Conservation (phyloP, 2,113 vertebrate genomes). For the Oreochromis spilurus region DNA sequence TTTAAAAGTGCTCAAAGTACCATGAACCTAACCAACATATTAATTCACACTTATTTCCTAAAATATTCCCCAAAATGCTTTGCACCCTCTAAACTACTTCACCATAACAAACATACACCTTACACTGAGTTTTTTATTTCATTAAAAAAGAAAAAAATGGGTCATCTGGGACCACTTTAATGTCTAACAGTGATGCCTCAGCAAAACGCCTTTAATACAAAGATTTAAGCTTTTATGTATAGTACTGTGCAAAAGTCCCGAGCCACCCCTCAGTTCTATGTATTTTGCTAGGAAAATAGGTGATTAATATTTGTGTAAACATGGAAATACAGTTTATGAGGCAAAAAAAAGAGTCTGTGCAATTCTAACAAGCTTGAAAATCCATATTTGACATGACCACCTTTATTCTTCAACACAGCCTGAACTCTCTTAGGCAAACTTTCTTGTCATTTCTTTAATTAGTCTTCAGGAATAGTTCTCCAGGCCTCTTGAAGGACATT, state of each 20-base stretch:
- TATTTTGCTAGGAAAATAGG: background rate
- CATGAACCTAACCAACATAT: constrained; percentile 53
- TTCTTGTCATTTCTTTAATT: background rate
- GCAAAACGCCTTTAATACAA: background rate
- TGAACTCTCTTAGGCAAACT: background rate
- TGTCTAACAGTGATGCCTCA: background rate
- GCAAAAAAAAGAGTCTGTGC: background rate
- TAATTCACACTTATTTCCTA: constrained; percentile 50
- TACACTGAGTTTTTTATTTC: background rate
- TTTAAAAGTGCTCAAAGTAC: constrained; percentile 33
- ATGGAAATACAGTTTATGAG: background rate
- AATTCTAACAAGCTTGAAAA: background rate
- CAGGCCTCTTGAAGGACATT: background rate
- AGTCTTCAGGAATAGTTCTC: background rate
- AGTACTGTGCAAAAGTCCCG: background rate
- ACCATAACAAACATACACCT: constrained; percentile 39
- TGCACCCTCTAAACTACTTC: constrained; percentile 47
- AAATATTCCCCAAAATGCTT: constrained; percentile 50
- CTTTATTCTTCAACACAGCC: background rate
- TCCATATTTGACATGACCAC: background rate
- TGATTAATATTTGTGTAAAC: background rate
- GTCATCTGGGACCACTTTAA: background rate
- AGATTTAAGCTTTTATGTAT: background rate
- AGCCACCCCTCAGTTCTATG: background rate
- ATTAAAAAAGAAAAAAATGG: background rate